phyloP scores from a whole-genome alignment of 2,113 vertebrate species.

The Pelvicachromis taeniatus region DNA sequence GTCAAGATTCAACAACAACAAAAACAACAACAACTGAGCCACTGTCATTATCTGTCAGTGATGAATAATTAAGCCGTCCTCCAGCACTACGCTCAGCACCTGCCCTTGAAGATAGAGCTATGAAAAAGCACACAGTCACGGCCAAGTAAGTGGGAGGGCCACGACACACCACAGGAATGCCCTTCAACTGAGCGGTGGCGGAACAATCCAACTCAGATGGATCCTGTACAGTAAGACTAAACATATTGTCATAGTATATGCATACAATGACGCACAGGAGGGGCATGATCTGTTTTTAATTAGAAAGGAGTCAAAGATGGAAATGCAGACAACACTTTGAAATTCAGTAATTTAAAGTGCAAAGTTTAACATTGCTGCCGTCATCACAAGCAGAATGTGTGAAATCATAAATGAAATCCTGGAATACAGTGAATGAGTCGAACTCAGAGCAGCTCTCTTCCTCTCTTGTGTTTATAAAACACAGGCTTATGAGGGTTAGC shows the following conservation, averaged over 20 bases:
- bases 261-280: conserved; percentile 21
- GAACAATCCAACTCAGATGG: conserved; percentile 35
- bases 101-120: conserved; percentile 42
- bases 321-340: not conserved
- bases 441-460: not conserved
- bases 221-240: conserved; percentile 50
- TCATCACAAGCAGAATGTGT: not conserved
- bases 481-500: not conserved
- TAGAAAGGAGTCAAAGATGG: not conserved
- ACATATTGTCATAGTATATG: conserved; percentile 15
- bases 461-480: conserved; percentile 19
- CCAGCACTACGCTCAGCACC: conserved; percentile 25
- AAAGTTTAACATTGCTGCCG: not conserved
- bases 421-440: not conserved
- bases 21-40: not conserved
- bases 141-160: conserved; percentile 22
- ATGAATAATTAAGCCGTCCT: conserved; percentile 38
- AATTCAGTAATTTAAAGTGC: not conserved
- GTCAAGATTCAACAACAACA: conserved; percentile 20
- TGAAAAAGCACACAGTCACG: conserved; percentile 20
- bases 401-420: not conserved
- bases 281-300: conserved; percentile 34
- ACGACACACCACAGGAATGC: conserved; percentile 57
- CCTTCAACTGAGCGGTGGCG: conserved; percentile 20
- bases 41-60: conserved; percentile 1